Base-by-base conservation (phyloP, 2,797 vertebrate genomes). In the Tinamus major region DNA sequence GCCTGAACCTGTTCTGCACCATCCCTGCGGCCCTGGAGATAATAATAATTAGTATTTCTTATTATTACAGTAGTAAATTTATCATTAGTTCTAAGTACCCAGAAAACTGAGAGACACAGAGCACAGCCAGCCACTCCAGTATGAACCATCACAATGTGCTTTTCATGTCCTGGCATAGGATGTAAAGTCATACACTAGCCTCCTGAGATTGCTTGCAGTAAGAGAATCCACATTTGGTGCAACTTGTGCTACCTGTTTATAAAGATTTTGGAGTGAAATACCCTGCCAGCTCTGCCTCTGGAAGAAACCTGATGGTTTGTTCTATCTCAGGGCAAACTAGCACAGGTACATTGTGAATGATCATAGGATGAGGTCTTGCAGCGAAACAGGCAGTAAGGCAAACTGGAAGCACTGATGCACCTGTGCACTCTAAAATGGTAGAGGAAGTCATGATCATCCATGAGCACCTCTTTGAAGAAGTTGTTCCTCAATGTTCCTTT, bases 1-100 rank as follows among this genome's bases (percentile, higher is more conserved):
- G 20, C 37, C 29, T 51, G 29, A 67, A n/a, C 24, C 41, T 39
- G 46, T 35, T 24, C n/a, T 1, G 0, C 1, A 0, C 33, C 2
- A 7, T 51, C 35, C 48, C 23, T 35, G 15, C 19, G 11, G n/a
- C 51, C 42, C 37, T 1, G 0, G 13, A 41, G 5, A 33, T 3
- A 19, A 23, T 2, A 63, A 37, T 8, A 29, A 39, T 8, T n/a
- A n/a, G 20, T 29, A 82, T 81, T 53, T 53, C 27, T 29, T 53
- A 53, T 53, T 53, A 29, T 53, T 53, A 53, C 14, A 53, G 51
- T 53, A 16, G 9, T 16, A 3, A 23, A 27, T 3, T 8, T n/a
- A 85, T 53, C 31, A 6, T 53, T 70, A 70, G 49, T 41, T 31
- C 9, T 46, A 92, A 59, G 5, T 19, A 31, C 13, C 41, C 24